Base-by-base conservation (phyloP, 2,888 invertebrate species). In the Ormyrus nitidulus region DNA sequence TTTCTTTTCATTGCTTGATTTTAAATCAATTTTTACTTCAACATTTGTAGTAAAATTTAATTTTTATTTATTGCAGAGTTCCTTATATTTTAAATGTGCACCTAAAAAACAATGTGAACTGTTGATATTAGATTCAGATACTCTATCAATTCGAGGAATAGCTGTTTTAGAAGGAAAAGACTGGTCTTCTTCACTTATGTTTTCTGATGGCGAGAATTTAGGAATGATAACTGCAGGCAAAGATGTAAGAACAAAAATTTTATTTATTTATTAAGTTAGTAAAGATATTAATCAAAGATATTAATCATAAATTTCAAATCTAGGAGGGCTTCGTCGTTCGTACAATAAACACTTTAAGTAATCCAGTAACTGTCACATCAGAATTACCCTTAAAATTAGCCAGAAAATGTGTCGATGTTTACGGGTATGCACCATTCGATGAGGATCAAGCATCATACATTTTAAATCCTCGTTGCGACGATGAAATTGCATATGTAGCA, bases 281-380 rank as follows among this genome's bases (percentile, higher is more conserved):
- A 34, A 34, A 34, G 34, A 34, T 34, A 34, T 34, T 34, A 2
- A 34, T 34, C 4, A 34, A 34, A 34, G 34, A 34, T 34, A 34
- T 34, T 34, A 3, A 34, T 34, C 34, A 58, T 62, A n/a, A 34
- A 56, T 77, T 46, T 79, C 53, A 77, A 81, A 71, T 71, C 84
- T 82, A 96, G 95, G 96, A 96, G 89, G 95, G 95, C 11, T 95
- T 96, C 90, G 94, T 96, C 49, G 95, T 96, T 10, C 93, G 95
- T 82, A 94, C 94, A 83, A 93, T 95, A 84, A 94, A 94, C 86
- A 94, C 94, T 11, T 89, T 92, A 77, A 91, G 92, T 76, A 92
- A 92, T 82, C 93, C 94, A 6, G 93, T 93, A 61, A 90, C 92
- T 0, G 90, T 92, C 54, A 90, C 94, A 6, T 93, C 90, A 19